Conservation (phyloP, 64 coral and sea anemone genomes). For the Montipora sp. region DNA sequence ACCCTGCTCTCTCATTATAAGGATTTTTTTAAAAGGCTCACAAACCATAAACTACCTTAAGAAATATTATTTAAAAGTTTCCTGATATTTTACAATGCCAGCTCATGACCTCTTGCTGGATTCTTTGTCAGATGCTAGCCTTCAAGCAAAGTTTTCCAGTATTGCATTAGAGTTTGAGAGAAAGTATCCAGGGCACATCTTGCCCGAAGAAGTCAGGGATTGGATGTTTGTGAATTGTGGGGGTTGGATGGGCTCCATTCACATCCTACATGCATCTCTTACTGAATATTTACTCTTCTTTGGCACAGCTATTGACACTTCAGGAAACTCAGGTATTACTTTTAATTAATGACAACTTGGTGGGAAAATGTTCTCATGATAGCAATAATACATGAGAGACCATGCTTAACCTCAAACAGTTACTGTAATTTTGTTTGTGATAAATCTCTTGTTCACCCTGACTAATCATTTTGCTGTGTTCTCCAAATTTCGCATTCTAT, state of each 20-base stretch:
- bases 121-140: slow-evolving; percentile 28
- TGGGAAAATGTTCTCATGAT: too few relatives aligned
- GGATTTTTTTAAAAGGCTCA: too few relatives aligned
- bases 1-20: too few relatives aligned
- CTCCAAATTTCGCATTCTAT: too few relatives aligned
- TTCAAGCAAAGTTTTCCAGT: slow-evolving; percentile 53
- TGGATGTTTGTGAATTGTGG: slow-evolving; percentile 86
- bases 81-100: not conserved
- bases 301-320: slow-evolving; percentile 74
- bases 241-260: slow-evolving; percentile 80
- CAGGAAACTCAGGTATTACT: slow-evolving; percentile 70
- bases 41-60: too few relatives aligned
- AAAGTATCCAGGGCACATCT: slow-evolving; percentile 68
- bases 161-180: slow-evolving; percentile 69
- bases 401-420: too few relatives aligned
- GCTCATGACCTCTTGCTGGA: not conserved
- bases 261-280: slow-evolving; percentile 76
- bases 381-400: too few relatives aligned
- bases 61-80: too few relatives aligned
- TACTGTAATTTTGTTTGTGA: too few relatives aligned
- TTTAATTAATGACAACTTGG: too few relatives aligned
- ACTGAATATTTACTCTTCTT: slow-evolving; percentile 81
- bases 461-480: too few relatives aligned
- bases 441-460: too few relatives aligned
- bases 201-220: slow-evolving; percentile 54